Base-by-base conservation (phyloP, 2,888 invertebrate species). In the Desoria tigrina region DNA sequence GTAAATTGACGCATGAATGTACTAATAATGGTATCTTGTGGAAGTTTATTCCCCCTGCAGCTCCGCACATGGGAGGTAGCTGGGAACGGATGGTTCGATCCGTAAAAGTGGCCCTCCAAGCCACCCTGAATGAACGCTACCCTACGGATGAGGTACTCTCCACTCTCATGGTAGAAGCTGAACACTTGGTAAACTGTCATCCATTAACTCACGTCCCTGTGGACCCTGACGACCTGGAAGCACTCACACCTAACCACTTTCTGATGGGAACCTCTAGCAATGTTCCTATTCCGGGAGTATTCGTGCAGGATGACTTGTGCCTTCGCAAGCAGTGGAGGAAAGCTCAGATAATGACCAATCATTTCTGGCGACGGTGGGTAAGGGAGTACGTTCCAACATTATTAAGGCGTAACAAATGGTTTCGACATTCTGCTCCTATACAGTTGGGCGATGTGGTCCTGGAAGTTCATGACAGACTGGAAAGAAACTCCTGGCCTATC, bases 171-270 rank as follows among this genome's bases (percentile, higher is more conserved):
- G 32, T 26, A 9, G 63, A 67, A 26, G 63, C 60, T 2, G 60
- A 67, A 32, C 14, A 76, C 77, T 3, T 26, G 58, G 2, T 76
- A 76, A n/a, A n/a, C n/a, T n/a, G n/a, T n/a, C n/a, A n/a, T n/a
- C n/a, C n/a, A n/a, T n/a, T n/a, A n/a, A n/a, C n/a, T n/a, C n/a
- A n/a, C n/a, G n/a, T n/a, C n/a, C n/a, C n/a, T n/a, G n/a, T n/a
- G n/a, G n/a, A n/a, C 64, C 69, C 75, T 14, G 65, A 75, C 24
- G 73, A 77, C 49, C 45, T 71, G 6, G 64, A 55, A 26, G 68
- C 75, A 6, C 59, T 78, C 1, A 78, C 78, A 0, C 78, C 78
- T 6, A 77, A 73, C 16, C 78, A 79, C 67, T 77, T 79, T 59
- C 64, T 79, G 7, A 64, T 78, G 32, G 77, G 76, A 11, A 27